phyloP scores from a whole-genome alignment of 2,113 vertebrate species.

The Brevimyrus niger region DNA sequence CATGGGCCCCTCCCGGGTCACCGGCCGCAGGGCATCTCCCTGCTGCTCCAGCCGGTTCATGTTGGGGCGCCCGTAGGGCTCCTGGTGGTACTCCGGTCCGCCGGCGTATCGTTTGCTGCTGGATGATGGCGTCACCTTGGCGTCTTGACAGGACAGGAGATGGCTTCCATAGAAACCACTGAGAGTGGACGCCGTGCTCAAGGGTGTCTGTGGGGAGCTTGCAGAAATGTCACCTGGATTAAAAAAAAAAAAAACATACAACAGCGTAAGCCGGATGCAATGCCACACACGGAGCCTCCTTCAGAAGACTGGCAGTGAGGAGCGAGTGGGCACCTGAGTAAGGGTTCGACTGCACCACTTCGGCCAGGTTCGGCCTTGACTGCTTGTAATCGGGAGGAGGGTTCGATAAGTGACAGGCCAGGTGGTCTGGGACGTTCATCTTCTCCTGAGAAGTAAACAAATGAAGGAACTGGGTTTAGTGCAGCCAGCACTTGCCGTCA shows the following conservation, averaged over 20 bases:
- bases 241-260: slow-evolving; percentile 11
- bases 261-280: neutral
- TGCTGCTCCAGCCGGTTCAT: slow-evolving; percentile 52
- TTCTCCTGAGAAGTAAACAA: slow-evolving; percentile 58
- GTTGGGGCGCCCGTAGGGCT: slow-evolving; percentile 46
- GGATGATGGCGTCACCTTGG: slow-evolving; percentile 57
- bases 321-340: slow-evolving; percentile 52
- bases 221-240: slow-evolving; percentile 53
- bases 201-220: slow-evolving; percentile 54
- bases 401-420: slow-evolving; percentile 67
- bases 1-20: slow-evolving; percentile 38
- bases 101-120: slow-evolving; percentile 50
- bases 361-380: slow-evolving; percentile 64
- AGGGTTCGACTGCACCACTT: slow-evolving; percentile 54
- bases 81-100: slow-evolving; percentile 55
- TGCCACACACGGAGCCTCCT: neutral
- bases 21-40: slow-evolving; percentile 40
- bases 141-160: slow-evolving; percentile 52
- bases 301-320: neutral
- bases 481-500: neutral
- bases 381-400: slow-evolving; percentile 76
- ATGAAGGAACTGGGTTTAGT: neutral
- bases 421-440: slow-evolving; percentile 61
- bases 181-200: slow-evolving; percentile 60
- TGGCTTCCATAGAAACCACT: slow-evolving; percentile 56